Percentiles rank a stretch among this genome's conserved stretches.
phyloP scores from a whole-genome alignment of 2,797 vertebrate genomes.

The Sebastes minor region DNA sequence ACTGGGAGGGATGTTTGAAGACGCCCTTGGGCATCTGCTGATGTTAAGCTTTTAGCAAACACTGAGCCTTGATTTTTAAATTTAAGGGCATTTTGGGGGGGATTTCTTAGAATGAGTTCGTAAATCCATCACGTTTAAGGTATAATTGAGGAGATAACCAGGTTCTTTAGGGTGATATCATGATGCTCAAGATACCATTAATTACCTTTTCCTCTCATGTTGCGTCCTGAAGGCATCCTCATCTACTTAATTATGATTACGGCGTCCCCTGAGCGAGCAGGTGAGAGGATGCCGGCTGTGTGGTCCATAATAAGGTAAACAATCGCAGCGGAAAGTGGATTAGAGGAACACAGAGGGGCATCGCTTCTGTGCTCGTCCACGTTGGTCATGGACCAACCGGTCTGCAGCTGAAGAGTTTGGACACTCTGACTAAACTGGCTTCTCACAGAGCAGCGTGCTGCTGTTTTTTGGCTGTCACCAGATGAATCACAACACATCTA shows the following conservation, averaged over 20 bases:
- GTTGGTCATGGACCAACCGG: background rate
- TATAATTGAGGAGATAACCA: constrained; percentile 65
- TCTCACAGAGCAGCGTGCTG: constrained; percentile 32
- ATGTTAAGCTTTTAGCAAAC: constrained; percentile 26
- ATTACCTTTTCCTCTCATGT: constrained; percentile 68
- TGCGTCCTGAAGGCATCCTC: constrained; percentile 52
- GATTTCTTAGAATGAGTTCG: constrained; percentile 4
- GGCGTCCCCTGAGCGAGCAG: constrained; percentile 53
- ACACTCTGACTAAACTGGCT: background rate
- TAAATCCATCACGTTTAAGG: constrained; percentile 40
- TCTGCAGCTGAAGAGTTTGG: constrained; percentile 6
- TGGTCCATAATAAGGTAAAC: constrained; percentile 20
- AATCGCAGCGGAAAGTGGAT: constrained; percentile 27
- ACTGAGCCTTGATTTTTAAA: constrained; percentile 19
- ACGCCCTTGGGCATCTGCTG: constrained; percentile 47
- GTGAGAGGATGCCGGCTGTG: constrained; percentile 40
- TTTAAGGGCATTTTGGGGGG: constrained; percentile 6
- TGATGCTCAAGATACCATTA: constrained; percentile 60
- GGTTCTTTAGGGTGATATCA: constrained; percentile 59
- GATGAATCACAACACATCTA: constrained; percentile 9
- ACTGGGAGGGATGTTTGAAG: constrained; percentile 25
- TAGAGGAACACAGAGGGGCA: constrained; percentile 4
- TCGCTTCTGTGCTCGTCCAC: background rate
- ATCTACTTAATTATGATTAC: constrained; percentile 66
- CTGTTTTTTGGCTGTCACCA: constrained; percentile 11